Conservation (phyloP, 2,113 vertebrate species). For the Tragelaphus strepsiceros region DNA sequence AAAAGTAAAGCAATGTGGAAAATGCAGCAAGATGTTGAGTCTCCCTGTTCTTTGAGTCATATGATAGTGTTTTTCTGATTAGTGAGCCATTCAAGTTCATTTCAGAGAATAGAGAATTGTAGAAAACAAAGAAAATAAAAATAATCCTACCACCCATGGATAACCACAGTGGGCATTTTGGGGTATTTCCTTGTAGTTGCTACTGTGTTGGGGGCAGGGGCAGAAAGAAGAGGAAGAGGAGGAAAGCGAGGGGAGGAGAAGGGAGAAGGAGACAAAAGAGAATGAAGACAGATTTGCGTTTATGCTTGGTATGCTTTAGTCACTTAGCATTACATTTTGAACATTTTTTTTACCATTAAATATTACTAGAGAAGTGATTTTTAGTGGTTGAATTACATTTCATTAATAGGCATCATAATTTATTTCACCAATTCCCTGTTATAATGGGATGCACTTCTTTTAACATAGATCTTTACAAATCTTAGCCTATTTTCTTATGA, state of each 20-base stretch:
- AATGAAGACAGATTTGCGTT: not conserved
- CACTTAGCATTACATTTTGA: not conserved
- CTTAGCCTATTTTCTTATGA: not conserved
- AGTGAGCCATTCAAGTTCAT: not conserved
- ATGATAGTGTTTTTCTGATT: not conserved
- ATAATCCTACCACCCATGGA: not conserved
- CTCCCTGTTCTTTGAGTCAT: not conserved
- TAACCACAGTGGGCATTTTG: not conserved
- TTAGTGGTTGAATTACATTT: not conserved
- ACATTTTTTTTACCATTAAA: not conserved
- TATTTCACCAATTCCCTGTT: not conserved
- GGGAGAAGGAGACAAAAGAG: not conserved
- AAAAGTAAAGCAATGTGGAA: not conserved
- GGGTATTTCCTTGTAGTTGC: not conserved
- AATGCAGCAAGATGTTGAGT: not conserved
- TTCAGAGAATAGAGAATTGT: not conserved
- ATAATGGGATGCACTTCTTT: not conserved
- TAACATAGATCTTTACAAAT: not conserved
- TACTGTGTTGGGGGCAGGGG: not conserved
- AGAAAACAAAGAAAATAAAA: not conserved
- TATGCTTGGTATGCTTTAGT: not conserved
- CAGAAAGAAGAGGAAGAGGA: not conserved
- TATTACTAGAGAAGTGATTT: not conserved
- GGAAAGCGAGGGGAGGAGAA: no score
- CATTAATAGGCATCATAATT: not conserved